Base-by-base conservation (phyloP, 2,113 vertebrate species). In the Entosphenus tridentatus region DNA sequence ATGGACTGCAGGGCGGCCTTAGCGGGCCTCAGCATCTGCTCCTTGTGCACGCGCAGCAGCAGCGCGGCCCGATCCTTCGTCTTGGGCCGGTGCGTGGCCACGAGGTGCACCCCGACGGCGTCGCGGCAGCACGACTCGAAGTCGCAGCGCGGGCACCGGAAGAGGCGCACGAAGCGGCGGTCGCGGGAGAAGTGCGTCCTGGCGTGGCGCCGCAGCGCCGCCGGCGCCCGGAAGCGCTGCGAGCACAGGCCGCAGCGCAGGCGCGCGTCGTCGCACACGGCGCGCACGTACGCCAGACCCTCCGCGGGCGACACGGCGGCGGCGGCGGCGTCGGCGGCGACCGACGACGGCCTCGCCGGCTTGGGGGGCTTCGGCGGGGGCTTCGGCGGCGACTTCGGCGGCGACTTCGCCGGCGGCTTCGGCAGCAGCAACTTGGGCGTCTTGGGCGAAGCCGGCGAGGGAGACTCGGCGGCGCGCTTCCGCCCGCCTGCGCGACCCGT, bases 111-210 rank as follows among this genome's bases (percentile, higher is more conserved):
- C 21, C n/a, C 62, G 21, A n/a, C 62, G 21, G n/a, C 21, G n/a
- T 21, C n/a, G n/a, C 62, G 62, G n/a, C 8, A 8, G n/a, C n/a
- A 21, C 21, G 62, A n/a, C 3, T 65, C 62, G 21, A 65, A 65
- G 21, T 65, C 62, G 10, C 62, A 65, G 10, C n/a, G 62, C 21
- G 62, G 62, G 21, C 62, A 65, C n/a, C 62, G 62, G 11, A 65
- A 65, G 21, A 65, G 62, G 62, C 62, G 62, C n/a, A 65, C 62
- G 9, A 21, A 65, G n/a, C 62, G 62, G 62, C 62, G n/a, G 21
- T 65, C 62, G 21, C 62, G 62, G n/a, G 62, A n/a, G 21, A 65
- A 65, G 62, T 65, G 62, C 9, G 62, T 65, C n/a, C 62, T n/a
- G 9, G 21, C 62, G 21, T 65, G 62, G n/a, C 62, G n/a, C 21